Evolutionary conservation across 2,113 vertebrate genomes (phyloP).

Genomic region (Phaethon lepturus): DNA sequence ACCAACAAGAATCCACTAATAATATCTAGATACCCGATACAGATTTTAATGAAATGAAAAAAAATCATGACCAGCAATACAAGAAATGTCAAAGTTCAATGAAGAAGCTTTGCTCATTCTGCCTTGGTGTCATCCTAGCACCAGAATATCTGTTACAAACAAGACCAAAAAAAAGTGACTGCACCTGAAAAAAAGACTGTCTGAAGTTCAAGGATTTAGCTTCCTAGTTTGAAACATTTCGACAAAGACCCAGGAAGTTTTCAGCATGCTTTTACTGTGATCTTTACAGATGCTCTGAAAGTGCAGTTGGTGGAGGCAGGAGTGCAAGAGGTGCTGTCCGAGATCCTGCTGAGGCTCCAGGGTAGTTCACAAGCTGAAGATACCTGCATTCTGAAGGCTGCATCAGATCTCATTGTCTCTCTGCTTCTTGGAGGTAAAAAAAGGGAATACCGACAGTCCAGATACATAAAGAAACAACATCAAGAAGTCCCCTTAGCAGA

Average conservation of each 20-base stretch:
- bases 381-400: conserved; percentile 86
- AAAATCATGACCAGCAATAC: not conserved
- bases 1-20: not conserved
- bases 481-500: not conserved
- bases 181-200: not conserved
- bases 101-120: not conserved
- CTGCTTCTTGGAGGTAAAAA: conserved; percentile 86
- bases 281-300: conserved; percentile 82
- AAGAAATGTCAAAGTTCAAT: not conserved
- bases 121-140: not conserved
- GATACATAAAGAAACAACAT: not conserved
- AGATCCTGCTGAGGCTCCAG: conserved; percentile 83
- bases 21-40: not conserved
- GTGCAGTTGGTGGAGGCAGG: conserved; percentile 86
- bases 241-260: not conserved
- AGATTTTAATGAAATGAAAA: not conserved
- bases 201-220: not conserved
- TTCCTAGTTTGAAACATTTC: not conserved
- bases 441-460: not conserved
- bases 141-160: not conserved
- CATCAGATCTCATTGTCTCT: conserved; percentile 88
- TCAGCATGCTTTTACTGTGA: not conserved
- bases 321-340: conserved; percentile 82
- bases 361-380: conserved; percentile 82
- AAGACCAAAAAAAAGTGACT: not conserved